Evolutionary conservation across 2,797 vertebrate species (phyloP).

Genomic region (Anguilla anguilla): DNA sequence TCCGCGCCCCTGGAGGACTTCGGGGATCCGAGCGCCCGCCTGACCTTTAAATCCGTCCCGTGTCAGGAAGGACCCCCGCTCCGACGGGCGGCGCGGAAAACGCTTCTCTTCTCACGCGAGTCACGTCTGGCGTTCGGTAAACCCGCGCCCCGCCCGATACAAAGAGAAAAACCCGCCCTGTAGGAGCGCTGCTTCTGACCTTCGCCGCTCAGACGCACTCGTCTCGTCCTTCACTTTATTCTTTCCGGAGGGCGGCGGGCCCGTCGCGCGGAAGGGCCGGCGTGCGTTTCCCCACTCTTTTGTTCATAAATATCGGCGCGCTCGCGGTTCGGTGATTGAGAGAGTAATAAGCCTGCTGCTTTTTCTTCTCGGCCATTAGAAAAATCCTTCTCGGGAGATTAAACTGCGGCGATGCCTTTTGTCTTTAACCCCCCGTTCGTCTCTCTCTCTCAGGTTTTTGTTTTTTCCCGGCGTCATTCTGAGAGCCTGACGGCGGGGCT

Average conservation of each 20-base stretch:
- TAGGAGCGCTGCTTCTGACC: conserved; percentile 7
- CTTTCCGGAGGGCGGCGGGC: conserved; percentile 7
- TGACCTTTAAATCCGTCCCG: conserved; percentile 26
- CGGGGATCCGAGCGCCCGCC: background rate
- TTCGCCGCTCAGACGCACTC: conserved; percentile 5
- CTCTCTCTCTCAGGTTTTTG: conserved; percentile 35
- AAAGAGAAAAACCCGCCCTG: background rate
- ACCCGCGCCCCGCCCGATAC: background rate
- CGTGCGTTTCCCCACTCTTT: background rate
- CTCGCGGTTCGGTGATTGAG: background rate
- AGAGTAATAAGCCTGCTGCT: background rate
- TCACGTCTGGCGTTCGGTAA: conserved; percentile 19
- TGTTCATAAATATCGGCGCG: background rate
- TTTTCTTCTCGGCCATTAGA: background rate
- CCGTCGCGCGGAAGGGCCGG: background rate
- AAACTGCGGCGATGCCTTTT: conserved; percentile 40
- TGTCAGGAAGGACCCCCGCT: conserved; percentile 12
- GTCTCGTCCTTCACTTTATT: background rate
- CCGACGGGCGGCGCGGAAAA: conserved; percentile 18
- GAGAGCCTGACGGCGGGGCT: conserved; percentile 38
- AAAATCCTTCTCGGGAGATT: conserved; percentile 43
- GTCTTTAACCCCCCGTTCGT: conserved; percentile 45
- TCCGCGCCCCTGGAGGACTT: background rate
- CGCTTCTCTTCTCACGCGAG: background rate
- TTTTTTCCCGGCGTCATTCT: conserved; percentile 46